phyloP scores from a whole-genome alignment of 2,797 vertebrate genomes.

The Todus mexicanus region DNA sequence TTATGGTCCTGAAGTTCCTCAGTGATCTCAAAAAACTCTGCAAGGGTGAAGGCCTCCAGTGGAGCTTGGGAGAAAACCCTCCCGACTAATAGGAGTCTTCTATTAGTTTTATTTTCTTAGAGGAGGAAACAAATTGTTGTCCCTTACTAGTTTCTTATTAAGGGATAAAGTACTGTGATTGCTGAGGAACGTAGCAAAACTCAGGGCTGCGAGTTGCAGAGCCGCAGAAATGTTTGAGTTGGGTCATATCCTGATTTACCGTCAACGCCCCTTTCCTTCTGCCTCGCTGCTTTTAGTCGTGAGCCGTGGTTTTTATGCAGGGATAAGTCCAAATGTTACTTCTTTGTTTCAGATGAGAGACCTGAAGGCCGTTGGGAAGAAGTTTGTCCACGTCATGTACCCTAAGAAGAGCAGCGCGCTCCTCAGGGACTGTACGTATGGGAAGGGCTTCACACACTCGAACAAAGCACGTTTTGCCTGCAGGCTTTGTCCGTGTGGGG shows the following conservation, averaged over 20 bases:
- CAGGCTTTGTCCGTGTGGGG: neutral
- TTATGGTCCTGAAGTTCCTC: neutral
- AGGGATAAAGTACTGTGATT: accelerated
- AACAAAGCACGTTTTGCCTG: neutral
- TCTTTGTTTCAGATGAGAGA: conserved; percentile 85
- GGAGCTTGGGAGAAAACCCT: neutral
- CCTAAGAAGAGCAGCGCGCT: conserved; percentile 90
- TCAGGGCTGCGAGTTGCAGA: no score
- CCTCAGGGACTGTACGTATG: conserved; percentile 89
- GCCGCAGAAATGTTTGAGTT: neutral
- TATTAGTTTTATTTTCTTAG: neutral
- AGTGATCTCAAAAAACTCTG: neutral
- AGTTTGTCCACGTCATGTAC: conserved; percentile 96
- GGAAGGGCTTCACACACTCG: neutral
- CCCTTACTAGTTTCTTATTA: neutral
- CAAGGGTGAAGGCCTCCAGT: neutral
- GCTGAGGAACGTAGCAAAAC: neutral
- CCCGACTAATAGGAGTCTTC: neutral
- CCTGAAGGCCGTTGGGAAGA: conserved; percentile 93
- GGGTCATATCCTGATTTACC: neutral
- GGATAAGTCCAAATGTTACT: neutral
- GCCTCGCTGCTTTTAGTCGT: neutral
- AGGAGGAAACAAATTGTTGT: neutral
- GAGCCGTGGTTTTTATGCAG: neutral
- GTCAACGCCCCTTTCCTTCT: accelerated